Percentiles rank a stretch among this genome's conserved stretches.
phyloP scores from a whole-genome alignment of 2,797 vertebrate genomes.

The Hipposideros larvatus region DNA sequence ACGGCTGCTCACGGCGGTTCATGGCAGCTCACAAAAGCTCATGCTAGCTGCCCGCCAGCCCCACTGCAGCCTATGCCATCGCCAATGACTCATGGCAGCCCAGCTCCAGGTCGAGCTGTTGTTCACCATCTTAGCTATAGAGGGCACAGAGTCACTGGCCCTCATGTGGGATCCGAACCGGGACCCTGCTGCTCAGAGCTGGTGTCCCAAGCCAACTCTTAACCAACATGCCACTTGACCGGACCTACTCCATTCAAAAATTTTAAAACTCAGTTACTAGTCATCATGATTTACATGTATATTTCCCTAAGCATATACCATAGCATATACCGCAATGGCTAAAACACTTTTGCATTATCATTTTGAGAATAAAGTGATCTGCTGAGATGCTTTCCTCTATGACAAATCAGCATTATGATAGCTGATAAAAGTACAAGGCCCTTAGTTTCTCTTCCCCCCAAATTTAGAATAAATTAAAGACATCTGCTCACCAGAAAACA shows the following conservation, averaged over 20 bases:
- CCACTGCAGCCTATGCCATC: too few relatives aligned
- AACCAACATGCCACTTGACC: too few relatives aligned
- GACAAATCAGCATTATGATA: not conserved
- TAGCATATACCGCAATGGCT: not conserved
- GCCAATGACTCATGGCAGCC: too few relatives aligned
- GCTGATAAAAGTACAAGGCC: not conserved
- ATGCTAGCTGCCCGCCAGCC: too few relatives aligned
- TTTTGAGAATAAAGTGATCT: not conserved
- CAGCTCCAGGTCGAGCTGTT: too few relatives aligned
- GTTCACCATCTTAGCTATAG: too few relatives aligned
- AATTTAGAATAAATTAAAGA: conserved; percentile 26
- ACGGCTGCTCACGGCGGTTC: too few relatives aligned
- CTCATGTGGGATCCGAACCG: too few relatives aligned
- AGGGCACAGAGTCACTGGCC: too few relatives aligned
- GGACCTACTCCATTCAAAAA: not conserved
- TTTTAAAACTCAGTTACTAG: not conserved
- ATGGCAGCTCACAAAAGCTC: too few relatives aligned
- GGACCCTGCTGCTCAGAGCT: too few relatives aligned
- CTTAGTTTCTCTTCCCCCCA: not conserved
- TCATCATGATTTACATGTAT: not conserved
- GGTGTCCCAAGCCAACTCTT: too few relatives aligned
- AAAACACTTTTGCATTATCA: not conserved
- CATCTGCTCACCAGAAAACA: not conserved
- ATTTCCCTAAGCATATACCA: not conserved
- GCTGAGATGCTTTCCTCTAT: not conserved